A percentile compares a stretch with the other conserved stretches of the same genome.
phyloP scores from a whole-genome alignment of 2,888 invertebrate species.

The Drosophila longiperda region DNA sequence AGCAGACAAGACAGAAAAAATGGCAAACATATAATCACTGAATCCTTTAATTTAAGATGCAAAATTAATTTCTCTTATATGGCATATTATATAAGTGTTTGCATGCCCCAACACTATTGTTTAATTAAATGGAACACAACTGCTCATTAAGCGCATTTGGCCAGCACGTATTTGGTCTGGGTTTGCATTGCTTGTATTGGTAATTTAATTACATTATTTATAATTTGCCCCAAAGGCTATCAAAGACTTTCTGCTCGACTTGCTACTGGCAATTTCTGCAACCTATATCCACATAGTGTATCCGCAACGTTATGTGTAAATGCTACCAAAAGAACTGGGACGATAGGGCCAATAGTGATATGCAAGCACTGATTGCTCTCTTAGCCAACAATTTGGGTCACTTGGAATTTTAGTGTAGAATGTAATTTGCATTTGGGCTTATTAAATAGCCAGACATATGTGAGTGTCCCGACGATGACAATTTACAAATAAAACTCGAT shows the following conservation, averaged over 20 bases:
- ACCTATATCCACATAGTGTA: conserved; percentile 45
- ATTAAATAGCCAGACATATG: conserved; percentile 67
- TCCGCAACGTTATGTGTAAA: conserved; percentile 66
- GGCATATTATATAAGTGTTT: conserved; percentile 57
- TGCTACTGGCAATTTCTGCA: conserved; percentile 57
- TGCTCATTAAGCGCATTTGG: conserved; percentile 43
- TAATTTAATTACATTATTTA: conserved; percentile 75
- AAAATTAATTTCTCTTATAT: conserved; percentile 44
- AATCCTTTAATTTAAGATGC: conserved; percentile 37
- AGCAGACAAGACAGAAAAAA: neutral
- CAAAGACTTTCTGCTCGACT: conserved; percentile 42
- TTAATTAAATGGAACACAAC: conserved; percentile 72
- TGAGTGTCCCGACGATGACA: conserved; percentile 47
- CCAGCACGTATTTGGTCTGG: conserved; percentile 16
- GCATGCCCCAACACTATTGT: conserved; percentile 54
- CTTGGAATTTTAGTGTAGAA: conserved; percentile 54
- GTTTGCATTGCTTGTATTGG: conserved; percentile 45
- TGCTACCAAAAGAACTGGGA: conserved; percentile 23
- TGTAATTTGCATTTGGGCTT: conserved; percentile 53
- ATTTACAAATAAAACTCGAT: conserved; percentile 28
- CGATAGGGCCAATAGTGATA: conserved; percentile 5
- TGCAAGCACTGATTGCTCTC: conserved; percentile 26
- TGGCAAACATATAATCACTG: conserved; percentile 40
- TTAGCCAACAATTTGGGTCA: conserved; percentile 68
- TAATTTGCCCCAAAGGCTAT: conserved; percentile 41